Evolutionary conservation across 2,113 vertebrate species (phyloP), one percentile per base, ranked within the genome.

Genomic region (Hypocryptadius cinnamomeus): DNA sequence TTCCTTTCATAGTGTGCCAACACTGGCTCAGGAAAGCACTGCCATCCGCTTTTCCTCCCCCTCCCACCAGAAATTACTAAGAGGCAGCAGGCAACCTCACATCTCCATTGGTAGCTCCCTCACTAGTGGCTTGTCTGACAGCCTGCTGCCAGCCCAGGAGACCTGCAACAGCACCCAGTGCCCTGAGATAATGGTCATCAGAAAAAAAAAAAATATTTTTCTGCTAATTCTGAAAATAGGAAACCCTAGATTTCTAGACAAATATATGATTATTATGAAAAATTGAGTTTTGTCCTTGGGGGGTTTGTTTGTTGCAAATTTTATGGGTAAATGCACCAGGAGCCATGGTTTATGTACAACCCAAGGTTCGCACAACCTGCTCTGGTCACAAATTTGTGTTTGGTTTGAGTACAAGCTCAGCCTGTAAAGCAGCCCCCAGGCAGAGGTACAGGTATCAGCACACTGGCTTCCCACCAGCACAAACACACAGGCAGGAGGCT

Each of bases 141-240:
- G 23, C 24, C 60, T 59, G 16, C 5, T 4, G 5, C 10, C 28
- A 51, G 30, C 8, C 37, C 39, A 60, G 33, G 22, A 31, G 10
- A 47, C 14, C 16, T 44, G 27, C 1, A 1, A 13, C 16, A 77
- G 22, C n/a, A 60, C 13, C 4, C 3, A 0, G 5, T 5, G 15
- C 3, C 12, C 56, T 42, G 51, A 63, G 25, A 72, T 1, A 14
- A 45, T 28, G 23, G 6, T 86, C 19, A 53, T 22, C 25, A 17
- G 13, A n/a, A 63, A 47, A 63, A 47, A 28, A 50, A 25, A 0
- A n/a, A 19, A 17, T n/a, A 61, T 3, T n/a, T 31, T 76, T 12
- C 42, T 71, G 17, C 11, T 78, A 39, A 15, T 84, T 90, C 60
- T 68, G 35, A 63, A 88, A 78, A 64, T 25, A 15, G 10, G 8